These are phyloP conservation scores for Chlorops oryzae DNA, from an alignment of 1,140 invertebrate species.

Conservation along the genomic window DNA sequence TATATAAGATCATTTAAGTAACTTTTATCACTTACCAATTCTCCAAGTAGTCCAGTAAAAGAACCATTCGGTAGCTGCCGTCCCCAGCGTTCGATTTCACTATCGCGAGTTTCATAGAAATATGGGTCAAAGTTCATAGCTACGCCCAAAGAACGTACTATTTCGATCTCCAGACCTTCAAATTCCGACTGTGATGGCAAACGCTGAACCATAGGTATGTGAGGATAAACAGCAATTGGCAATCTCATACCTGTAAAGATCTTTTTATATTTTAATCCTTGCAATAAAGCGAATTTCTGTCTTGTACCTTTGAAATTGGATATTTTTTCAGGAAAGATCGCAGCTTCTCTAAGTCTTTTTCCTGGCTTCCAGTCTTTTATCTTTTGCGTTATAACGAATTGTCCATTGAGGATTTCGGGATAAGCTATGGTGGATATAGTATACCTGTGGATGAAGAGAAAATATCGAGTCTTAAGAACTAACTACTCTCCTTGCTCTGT, in stretches of 20 bases:
- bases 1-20: neutral
- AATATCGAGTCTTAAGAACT: too few species aligned
- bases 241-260: slow-evolving; percentile 51
- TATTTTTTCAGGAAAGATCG: slow-evolving; percentile 27
- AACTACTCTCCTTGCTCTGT: neutral
- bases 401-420: slow-evolving; percentile 49
- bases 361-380: slow-evolving; percentile 21
- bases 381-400: slow-evolving; percentile 23
- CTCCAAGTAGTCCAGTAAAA: slow-evolving; percentile 64
- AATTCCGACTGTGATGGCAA: slow-evolving; percentile 47
- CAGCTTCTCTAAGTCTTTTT: slow-evolving; percentile 14
- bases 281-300: too few species aligned
- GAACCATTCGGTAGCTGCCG: slow-evolving; percentile 53
- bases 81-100: slow-evolving; percentile 61
- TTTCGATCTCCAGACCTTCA: slow-evolving; percentile 60
- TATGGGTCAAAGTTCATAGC: slow-evolving; percentile 60
- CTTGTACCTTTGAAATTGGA: slow-evolving; percentile 29
- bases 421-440: slow-evolving; percentile 62
- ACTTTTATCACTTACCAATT: slow-evolving; percentile 53
- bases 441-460: too few species aligned
- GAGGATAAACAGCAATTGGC: slow-evolving; percentile 61
- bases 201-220: slow-evolving; percentile 59
- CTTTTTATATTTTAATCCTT: too few species aligned
- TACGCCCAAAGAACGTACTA: slow-evolving; percentile 59
- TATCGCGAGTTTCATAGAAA: slow-evolving; percentile 58